Evolutionary conservation across 2,113 vertebrate species (phyloP).

Genomic region (Pao palembangensis): DNA sequence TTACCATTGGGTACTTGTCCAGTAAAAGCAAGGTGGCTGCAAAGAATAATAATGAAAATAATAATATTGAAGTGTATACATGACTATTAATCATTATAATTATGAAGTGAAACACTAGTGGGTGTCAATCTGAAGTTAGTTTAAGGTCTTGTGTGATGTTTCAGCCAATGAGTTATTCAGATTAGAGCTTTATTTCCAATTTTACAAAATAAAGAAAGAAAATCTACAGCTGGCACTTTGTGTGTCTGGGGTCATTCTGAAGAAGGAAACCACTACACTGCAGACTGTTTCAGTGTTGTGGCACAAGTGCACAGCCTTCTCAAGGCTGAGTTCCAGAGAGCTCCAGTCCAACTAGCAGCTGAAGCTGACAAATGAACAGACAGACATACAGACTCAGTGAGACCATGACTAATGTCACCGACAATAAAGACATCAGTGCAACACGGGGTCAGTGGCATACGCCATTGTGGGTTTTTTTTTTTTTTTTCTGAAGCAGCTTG

Average conservation of each 20-base stretch:
- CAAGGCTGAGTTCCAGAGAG: conserved; percentile 22
- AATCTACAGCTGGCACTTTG: neutral
- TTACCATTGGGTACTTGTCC: conserved; percentile 70
- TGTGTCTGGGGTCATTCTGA: conserved; percentile 7
- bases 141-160: neutral
- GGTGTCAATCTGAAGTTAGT: neutral
- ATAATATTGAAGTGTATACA: conserved; percentile 5
- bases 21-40: conserved; percentile 67
- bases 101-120: neutral
- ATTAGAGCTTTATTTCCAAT: neutral
- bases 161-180: neutral
- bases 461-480: conserved; percentile 9
- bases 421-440: conserved; percentile 14
- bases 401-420: neutral
- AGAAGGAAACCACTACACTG: conserved; percentile 4
- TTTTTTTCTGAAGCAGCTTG: conserved; percentile 49
- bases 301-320: conserved; percentile 13
- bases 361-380: conserved; percentile 12
- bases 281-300: conserved; percentile 3
- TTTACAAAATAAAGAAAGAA: neutral
- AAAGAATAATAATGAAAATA: conserved; percentile 15
- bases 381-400: conserved; percentile 1
- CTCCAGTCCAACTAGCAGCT: conserved; percentile 29
- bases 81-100: too few relatives aligned
- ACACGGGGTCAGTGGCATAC: neutral